phyloP scores from a whole-genome alignment of 2,113 vertebrate species.

The Alexandromys fortis region DNA sequence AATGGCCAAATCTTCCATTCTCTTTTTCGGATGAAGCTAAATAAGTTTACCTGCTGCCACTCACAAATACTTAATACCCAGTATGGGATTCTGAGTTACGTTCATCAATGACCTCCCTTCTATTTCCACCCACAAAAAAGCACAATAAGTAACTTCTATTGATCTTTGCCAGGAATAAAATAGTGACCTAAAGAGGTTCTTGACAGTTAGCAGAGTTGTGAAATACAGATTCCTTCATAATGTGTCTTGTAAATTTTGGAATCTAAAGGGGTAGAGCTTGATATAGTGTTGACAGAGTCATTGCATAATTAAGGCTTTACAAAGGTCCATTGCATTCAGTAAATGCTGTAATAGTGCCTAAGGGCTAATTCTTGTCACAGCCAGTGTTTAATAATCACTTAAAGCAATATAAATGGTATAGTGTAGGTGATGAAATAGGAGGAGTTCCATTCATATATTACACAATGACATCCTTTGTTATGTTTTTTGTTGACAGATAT shows the following conservation, averaged over 20 bases:
- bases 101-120: constrained; percentile 60
- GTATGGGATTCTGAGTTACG: constrained; percentile 79
- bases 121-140: constrained; percentile 69
- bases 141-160: constrained; percentile 77
- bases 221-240: constrained; percentile 80
- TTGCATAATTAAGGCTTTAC: constrained; percentile 76
- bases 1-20: constrained; percentile 70
- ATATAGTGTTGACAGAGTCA: constrained; percentile 64
- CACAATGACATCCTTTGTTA: neutral
- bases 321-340: constrained; percentile 57
- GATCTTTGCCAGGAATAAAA: constrained; percentile 73
- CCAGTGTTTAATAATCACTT: constrained; percentile 44
- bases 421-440: neutral
- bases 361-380: constrained; percentile 71
- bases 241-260: constrained; percentile 75
- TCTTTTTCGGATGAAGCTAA: constrained; percentile 77
- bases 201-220: constrained; percentile 81
- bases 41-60: constrained; percentile 76
- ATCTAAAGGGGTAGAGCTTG: constrained; percentile 71
- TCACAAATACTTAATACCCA: constrained; percentile 76
- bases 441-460: neutral
- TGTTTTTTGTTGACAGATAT: neutral
- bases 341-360: constrained; percentile 52
- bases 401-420: constrained; percentile 65
- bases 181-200: constrained; percentile 76